phyloP scores from a whole-genome alignment of 2,888 invertebrate genomes.

The Nasonia oneida region DNA sequence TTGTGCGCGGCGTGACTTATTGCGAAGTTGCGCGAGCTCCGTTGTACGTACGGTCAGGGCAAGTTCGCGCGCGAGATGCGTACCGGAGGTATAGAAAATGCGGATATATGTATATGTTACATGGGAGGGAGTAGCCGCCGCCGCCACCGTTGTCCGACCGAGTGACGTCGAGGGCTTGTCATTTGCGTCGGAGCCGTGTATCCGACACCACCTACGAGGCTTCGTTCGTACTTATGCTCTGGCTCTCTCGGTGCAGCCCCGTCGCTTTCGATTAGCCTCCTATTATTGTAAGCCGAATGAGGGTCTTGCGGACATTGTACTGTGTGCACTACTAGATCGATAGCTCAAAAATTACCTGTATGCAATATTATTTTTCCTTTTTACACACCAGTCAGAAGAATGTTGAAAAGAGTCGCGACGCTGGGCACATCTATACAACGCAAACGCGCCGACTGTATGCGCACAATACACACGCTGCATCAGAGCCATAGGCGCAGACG shows the following conservation, averaged over 20 bases:
- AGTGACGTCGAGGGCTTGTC: slow-evolving; percentile 11
- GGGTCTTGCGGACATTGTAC: neutral
- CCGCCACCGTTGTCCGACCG: neutral
- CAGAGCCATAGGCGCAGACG: neutral
- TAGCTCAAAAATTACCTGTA: too few relatives aligned
- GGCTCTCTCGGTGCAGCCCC: neutral
- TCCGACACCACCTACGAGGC: slow-evolving; percentile 16
- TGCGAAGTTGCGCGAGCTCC: slow-evolving; percentile 58
- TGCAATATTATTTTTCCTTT: too few relatives aligned
- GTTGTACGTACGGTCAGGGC: neutral
- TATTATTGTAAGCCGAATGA: neutral
- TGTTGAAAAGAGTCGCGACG: too few relatives aligned
- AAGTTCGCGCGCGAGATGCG: slow-evolving; percentile 6
- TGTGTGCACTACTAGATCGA: too few relatives aligned
- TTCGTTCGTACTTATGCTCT: neutral
- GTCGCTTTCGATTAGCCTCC: slow-evolving; percentile 18
- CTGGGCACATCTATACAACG: too few relatives aligned
- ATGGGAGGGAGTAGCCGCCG: neutral
- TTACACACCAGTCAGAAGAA: too few relatives aligned
- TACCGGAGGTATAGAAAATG: neutral
- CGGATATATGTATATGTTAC: neutral
- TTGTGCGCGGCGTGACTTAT: slow-evolving; percentile 65
- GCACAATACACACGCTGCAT: neutral
- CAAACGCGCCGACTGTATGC: too few relatives aligned
- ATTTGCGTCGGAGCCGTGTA: neutral